These are phyloP conservation scores for Trachemys scripta DNA, from an alignment of 2,113 vertebrate species.

Conservation along the genomic window DNA sequence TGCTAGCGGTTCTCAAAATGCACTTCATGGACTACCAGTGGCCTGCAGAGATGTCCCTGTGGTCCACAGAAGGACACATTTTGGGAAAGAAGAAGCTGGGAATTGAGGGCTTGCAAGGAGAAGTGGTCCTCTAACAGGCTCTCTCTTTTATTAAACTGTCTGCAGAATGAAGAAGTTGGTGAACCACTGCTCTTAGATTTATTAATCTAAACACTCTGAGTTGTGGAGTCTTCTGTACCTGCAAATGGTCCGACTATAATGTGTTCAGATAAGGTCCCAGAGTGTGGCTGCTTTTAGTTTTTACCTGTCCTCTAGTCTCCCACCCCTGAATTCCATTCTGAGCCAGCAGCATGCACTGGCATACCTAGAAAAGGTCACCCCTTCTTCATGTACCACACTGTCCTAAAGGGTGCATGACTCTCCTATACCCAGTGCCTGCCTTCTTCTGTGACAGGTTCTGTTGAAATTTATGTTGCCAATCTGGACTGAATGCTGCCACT, in stretches of 20 bases:
- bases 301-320: not conserved
- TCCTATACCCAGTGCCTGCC: not conserved
- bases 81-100: too few species aligned
- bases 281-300: not conserved
- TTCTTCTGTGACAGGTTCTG: not conserved
- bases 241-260: not conserved
- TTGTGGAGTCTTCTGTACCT: not conserved
- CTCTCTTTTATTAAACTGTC: not conserved
- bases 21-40: too few species aligned
- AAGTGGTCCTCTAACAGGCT: not conserved
- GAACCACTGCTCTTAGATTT: not conserved
- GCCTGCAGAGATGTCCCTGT: too few species aligned
- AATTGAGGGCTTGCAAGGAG: not conserved
- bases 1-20: not conserved
- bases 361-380: not conserved
- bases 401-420: not conserved
- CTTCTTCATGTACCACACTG: not conserved
- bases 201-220: not conserved
- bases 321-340: not conserved
- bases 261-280: not conserved
- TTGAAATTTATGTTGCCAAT: not conserved
- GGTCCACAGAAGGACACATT: not conserved
- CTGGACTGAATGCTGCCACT: not conserved
- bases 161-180: not conserved
- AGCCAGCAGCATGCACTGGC: not conserved